A percentile compares a stretch with the other conserved stretches of the same genome.
Evolutionary conservation across 2,888 invertebrate genomes (phyloP).

Genomic region (Leucozona laternaria): DNA sequence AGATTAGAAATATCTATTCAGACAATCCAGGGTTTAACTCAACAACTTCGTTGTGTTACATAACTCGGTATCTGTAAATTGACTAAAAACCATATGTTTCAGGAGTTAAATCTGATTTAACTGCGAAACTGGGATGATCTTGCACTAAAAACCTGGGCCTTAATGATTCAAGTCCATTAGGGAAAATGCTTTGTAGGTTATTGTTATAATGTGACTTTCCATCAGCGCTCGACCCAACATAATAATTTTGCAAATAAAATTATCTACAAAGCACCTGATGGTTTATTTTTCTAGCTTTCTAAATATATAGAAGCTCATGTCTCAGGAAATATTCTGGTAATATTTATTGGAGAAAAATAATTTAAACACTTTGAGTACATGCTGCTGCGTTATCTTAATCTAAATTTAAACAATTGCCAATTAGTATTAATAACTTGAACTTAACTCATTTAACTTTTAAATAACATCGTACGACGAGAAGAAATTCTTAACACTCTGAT

Average conservation of each 20-base stretch:
- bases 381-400: constrained; percentile 34
- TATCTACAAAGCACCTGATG: neutral
- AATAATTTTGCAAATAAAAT: neutral
- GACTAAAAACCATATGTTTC: no score
- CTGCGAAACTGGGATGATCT: no score
- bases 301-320: neutral
- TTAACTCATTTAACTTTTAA: constrained; percentile 51
- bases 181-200: no score
- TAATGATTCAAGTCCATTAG: no score
- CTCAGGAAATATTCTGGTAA: constrained; percentile 3
- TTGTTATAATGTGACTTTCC: no score
- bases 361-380: constrained; percentile 21
- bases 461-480: constrained; percentile 21
- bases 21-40: no score
- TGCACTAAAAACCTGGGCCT: no score
- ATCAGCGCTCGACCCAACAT: no score
- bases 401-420: constrained; percentile 60
- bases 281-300: neutral
- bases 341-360: constrained; percentile 15
- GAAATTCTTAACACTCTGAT: constrained; percentile 33
- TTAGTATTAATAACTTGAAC: constrained; percentile 61
- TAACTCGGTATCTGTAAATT: no score
- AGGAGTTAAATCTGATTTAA: no score
- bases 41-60: no score
- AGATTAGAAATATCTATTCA: no score